Evolutionary conservation across 2,113 vertebrate species (phyloP).

Genomic region (Larimichthys crocea): DNA sequence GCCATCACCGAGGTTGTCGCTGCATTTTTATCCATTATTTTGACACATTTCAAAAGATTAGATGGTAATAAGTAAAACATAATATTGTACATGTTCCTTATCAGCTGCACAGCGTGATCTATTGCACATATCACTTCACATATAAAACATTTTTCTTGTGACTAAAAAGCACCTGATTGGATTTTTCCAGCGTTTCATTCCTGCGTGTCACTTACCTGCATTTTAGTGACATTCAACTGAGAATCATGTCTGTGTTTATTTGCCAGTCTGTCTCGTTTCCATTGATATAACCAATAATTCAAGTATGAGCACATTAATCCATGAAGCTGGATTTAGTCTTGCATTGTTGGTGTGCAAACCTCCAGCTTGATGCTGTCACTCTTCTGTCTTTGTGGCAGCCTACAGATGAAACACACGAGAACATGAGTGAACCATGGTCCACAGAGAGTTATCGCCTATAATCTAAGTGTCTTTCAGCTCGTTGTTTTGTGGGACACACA

Average conservation of each 20-base stretch:
- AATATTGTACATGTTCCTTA: background rate
- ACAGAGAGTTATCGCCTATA: too few relatives aligned
- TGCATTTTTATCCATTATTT: background rate
- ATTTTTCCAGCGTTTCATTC: background rate
- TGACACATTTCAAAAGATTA: background rate
- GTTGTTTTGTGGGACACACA: background rate
- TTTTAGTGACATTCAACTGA: background rate
- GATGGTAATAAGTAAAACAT: background rate
- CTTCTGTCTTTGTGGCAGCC: slow-evolving; percentile 62
- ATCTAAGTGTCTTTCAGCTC: background rate
- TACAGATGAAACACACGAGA: slow-evolving; percentile 35
- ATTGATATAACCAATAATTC: background rate
- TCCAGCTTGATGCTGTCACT: slow-evolving; percentile 50
- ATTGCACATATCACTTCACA: background rate
- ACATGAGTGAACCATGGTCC: background rate
- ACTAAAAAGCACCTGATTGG: background rate
- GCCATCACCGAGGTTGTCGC: background rate
- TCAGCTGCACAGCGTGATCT: background rate
- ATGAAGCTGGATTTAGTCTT: background rate
- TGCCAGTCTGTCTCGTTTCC: background rate
- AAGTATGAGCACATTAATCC: background rate
- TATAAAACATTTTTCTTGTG: background rate
- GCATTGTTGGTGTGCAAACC: slow-evolving; percentile 2
- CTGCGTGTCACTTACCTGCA: slow-evolving; percentile 2
- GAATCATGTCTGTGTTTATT: background rate